Base-by-base conservation (phyloP, 1,140 invertebrate species). In the Stegodyphus mimosarum region DNA sequence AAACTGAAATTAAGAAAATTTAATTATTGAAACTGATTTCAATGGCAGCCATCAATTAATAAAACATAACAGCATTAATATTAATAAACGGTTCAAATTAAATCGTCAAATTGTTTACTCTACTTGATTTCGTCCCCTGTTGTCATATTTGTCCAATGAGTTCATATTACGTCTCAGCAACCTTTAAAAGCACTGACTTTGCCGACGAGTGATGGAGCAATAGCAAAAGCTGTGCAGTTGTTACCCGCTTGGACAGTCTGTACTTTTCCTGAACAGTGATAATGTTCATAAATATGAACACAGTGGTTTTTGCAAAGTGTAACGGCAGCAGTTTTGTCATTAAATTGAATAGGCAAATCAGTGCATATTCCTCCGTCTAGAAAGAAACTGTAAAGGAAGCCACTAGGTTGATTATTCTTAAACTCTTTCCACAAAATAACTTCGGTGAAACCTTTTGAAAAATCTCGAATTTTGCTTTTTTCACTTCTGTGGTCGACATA, bases 331-430 rank as follows among this genome's bases (percentile, higher is more conserved):
- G 74, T 49, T 50, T 78, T 86, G 49, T 86, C 75, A 49, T 86
- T 86, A 51, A 86, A 86, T 33, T 77, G 75, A 3, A 78, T 74
- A 11, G 83, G 66, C 18, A 85, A 48, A 52, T 85, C 83, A 3
- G 60, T 50, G n/a, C 83, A 85, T 74, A 85, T 85, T 17, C 83
- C 83, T n/a, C 83, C 83, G 52, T 85, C 83, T 5, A 85, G 74
- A 0, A 71, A 60, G 11, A 51, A 66, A 5, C 52, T 70, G 33
- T 55, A 50, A 13, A 85, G 52, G 0, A 77, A 49, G 18, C 83
- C 83, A 6, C 77, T 74, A 6, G 74, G 71, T 51, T 77, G n/a
- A 0, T 18, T 33, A 17, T 84, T 69, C 0, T 71, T 7, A 60
- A 63, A 85, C 33, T 78, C 75, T 52, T 77, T 66, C 83, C 83